Base-by-base conservation (phyloP, 2,797 vertebrate species). In the Sebastes baramenuke region DNA sequence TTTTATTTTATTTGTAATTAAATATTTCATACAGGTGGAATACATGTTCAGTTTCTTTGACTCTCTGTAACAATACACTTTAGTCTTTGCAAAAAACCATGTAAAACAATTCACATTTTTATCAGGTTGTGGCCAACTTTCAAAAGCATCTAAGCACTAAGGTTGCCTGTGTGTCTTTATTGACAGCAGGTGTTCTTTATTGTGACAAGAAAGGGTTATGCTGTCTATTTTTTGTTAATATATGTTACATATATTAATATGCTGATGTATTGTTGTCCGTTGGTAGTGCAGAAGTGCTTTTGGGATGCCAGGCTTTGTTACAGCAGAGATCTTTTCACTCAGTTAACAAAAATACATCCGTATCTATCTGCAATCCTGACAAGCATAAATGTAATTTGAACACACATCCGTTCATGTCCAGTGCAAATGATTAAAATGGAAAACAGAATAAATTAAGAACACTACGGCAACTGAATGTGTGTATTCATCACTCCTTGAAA, bases 381-480 rank as follows among this genome's bases (percentile, higher is more conserved):
- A 90, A 88, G 90, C 89, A 90, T 87, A 87, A 89, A 86, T 90
- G 73, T 81, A 67, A 87, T 87, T 56, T 73, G 64, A 82, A 92
- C 93, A 92, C 94, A 94, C 93, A 93, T 94, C 84, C 65, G 55
- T 91, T 94, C 87, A 91, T 92, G 90, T 90, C 85, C 93, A 95
- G 95, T 95, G 95, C 94, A 95, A 95, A 90, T 94, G 61, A 83
- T 92, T 89, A 83, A 91, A 91, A 90, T 88, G 62, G 36, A 89
- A 94, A 92, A 92, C 80, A 86, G 70, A 92, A 88, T 89, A 93
- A 93, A 91, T 91, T 80, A 87, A 88, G 75, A 93, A 91, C 69
- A 82, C 84, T 92, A 92, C 82, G 83, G 92, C 90, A 91, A 73
- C 56, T 90, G 81, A 90, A 92, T 89, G 84, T 92, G 82, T 86